phyloP scores from a whole-genome alignment of 2,797 vertebrate species.

The Alauda arvensis region DNA sequence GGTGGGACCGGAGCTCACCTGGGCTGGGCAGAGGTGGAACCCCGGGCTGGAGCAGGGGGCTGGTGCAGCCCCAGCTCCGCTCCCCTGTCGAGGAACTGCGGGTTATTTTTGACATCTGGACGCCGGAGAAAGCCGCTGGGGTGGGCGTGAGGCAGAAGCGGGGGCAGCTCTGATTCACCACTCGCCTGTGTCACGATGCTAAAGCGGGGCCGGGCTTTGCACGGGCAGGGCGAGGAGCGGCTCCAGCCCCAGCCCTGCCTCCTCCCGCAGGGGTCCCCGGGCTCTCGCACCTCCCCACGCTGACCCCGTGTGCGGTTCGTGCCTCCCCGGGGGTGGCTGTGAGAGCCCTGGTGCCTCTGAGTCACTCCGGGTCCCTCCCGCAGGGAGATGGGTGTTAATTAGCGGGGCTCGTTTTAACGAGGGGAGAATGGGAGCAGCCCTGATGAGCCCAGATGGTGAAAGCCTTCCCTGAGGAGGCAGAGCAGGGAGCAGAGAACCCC shows the following conservation, averaged over 20 bases:
- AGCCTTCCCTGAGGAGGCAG: neutral
- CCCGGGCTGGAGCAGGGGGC: neutral
- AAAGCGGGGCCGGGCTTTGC: neutral
- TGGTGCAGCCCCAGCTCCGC: neutral
- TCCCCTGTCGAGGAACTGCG: neutral
- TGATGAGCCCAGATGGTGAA: neutral
- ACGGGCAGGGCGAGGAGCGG: accelerated
- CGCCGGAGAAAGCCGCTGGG: accelerated
- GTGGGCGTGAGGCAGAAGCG: conserved; percentile 8
- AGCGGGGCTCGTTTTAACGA: neutral
- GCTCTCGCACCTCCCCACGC: neutral
- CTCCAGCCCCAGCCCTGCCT: neutral
- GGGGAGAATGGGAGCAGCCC: neutral
- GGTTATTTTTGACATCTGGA: conserved; percentile 28
- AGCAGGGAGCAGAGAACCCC: neutral
- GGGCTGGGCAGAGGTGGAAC: neutral
- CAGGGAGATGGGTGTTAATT: neutral
- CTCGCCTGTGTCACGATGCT: neutral
- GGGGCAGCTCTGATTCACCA: conserved; percentile 37
- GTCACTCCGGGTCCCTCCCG: neutral
- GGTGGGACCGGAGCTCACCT: neutral
- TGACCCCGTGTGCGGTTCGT: accelerated
- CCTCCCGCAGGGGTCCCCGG: accelerated
- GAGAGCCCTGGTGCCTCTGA: neutral
- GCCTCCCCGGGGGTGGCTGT: accelerated